A percentile compares a stretch with the other conserved stretches of the same genome.
These are phyloP conservation scores for Callopanchax toddi DNA, from an alignment of 2,113 vertebrate species.

Conservation along the genomic window DNA sequence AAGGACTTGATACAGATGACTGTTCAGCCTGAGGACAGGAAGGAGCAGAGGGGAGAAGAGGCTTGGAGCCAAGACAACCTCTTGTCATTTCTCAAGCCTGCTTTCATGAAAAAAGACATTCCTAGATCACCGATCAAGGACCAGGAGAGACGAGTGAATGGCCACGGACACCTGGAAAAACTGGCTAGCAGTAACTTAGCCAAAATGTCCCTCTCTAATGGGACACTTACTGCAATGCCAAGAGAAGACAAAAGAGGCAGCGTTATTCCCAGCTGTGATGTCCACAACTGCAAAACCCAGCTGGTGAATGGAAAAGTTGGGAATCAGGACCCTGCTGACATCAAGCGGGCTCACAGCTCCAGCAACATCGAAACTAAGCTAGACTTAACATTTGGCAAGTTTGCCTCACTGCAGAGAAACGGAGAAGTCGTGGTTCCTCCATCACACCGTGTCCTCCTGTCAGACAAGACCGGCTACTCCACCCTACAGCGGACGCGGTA, in stretches of 20 bases:
- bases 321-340: constrained; percentile 51
- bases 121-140: constrained; percentile 51
- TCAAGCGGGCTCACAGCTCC: constrained; percentile 84
- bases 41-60: constrained; percentile 48
- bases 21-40: constrained; percentile 41
- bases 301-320: constrained; percentile 54
- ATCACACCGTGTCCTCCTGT: constrained; percentile 45
- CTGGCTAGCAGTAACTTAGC: constrained; percentile 36
- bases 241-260: constrained; percentile 49
- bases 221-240: constrained; percentile 50
- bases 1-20: constrained; percentile 46
- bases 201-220: constrained; percentile 72
- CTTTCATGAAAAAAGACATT: constrained; percentile 79
- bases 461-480: constrained; percentile 65
- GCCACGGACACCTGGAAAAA: constrained; percentile 48
- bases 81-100: constrained; percentile 76
- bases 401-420: constrained; percentile 80
- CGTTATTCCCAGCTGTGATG: constrained; percentile 24
- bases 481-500: constrained; percentile 81
- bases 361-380: constrained; percentile 79
- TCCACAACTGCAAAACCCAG: constrained; percentile 41
- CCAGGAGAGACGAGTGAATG: constrained; percentile 46
- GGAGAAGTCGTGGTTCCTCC: constrained; percentile 38
- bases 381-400: constrained; percentile 68
- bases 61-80: constrained; percentile 73